Evolutionary conservation across 2,797 vertebrate species (phyloP).

Genomic region (Clarias platycephalus): DNA sequence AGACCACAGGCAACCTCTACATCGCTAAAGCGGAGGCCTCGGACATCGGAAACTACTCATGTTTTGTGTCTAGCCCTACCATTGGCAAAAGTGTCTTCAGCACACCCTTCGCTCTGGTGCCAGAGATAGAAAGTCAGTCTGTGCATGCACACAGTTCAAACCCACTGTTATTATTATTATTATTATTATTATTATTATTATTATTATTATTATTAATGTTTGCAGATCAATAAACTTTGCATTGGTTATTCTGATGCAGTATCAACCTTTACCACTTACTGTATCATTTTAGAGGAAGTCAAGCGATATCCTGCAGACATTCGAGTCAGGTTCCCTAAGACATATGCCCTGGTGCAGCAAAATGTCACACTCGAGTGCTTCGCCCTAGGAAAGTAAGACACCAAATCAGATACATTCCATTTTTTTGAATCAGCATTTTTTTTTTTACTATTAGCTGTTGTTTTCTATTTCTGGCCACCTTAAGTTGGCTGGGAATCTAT

Average conservation of each 20-base stretch:
- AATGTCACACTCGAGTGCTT: conserved; percentile 97
- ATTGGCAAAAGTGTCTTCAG: conserved; percentile 96
- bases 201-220: neutral
- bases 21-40: conserved; percentile 93
- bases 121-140: conserved; percentile 82
- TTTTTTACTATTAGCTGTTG: neutral
- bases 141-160: neutral
- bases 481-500: neutral
- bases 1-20: conserved; percentile 93
- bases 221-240: neutral
- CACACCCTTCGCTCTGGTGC: conserved; percentile 90
- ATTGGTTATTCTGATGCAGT: neutral
- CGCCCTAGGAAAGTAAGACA: conserved; percentile 95
- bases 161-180: neutral
- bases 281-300: conserved; percentile 75
- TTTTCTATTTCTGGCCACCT: neutral
- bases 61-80: conserved; percentile 91
- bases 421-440: neutral
- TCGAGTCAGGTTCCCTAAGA: conserved; percentile 88
- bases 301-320: conserved; percentile 94
- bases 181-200: no score
- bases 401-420: neutral
- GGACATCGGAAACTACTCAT: conserved; percentile 96
- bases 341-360: conserved; percentile 85
- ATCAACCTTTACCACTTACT: neutral